Conservation (phyloP, 2,113 vertebrate genomes). For the Mobula birostris region DNA sequence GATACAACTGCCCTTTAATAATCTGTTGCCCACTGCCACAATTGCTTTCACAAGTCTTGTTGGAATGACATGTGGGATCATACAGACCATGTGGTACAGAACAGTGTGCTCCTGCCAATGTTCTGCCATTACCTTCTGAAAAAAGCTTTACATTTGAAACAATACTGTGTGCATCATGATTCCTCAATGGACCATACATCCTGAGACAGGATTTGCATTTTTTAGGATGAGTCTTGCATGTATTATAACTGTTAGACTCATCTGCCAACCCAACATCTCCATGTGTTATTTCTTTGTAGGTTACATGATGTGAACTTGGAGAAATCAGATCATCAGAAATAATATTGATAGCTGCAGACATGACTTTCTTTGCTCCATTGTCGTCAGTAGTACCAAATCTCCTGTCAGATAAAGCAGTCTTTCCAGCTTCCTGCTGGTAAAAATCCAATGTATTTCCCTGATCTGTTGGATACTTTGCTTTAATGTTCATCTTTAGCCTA, state of each 20-base stretch:
- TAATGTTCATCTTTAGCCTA: not conserved
- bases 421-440: not conserved
- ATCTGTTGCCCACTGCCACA: not conserved
- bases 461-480: not conserved
- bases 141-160: not conserved
- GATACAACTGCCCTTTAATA: not conserved
- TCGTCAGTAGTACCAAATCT: not conserved
- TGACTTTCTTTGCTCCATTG: not conserved
- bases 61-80: not conserved
- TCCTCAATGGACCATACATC: not conserved
- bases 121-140: not conserved
- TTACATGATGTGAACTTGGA: not conserved
- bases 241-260: not conserved
- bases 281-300: not conserved
- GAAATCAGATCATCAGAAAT: not conserved
- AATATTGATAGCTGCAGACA: not conserved
- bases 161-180: not conserved
- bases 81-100: not conserved
- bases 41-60: not conserved
- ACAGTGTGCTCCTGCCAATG: not conserved
- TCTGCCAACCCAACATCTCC: not conserved
- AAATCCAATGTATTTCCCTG: constrained; percentile 1
- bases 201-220: not conserved
- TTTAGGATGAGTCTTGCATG: not conserved
- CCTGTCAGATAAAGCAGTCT: not conserved